These are phyloP conservation scores for Triplophysa siluroides DNA, from an alignment of 2,113 vertebrate species.

Conservation along the genomic window DNA sequence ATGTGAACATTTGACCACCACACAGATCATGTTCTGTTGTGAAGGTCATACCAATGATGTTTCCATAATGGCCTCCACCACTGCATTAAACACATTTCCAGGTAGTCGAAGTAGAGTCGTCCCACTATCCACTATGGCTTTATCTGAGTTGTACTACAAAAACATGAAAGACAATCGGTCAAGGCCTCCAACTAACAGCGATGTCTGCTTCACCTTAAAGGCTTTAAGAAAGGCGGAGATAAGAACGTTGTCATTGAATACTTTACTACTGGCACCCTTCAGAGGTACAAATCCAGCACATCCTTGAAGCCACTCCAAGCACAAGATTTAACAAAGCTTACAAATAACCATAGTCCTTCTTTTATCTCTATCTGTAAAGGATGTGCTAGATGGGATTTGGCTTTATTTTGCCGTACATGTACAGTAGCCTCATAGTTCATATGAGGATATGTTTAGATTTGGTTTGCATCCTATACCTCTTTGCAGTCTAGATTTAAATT, in stretches of 20 bases:
- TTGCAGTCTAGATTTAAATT: conserved; percentile 90
- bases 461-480: conserved; percentile 82
- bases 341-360: not conserved
- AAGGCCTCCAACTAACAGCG: conserved; percentile 12
- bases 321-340: not conserved
- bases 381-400: not conserved
- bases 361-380: not conserved
- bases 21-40: not conserved
- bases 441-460: not conserved
- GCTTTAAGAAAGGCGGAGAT: conserved; percentile 25
- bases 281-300: not conserved
- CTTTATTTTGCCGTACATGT: not conserved
- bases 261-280: not conserved
- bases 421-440: too few relatives aligned
- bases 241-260: not conserved
- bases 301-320: not conserved
- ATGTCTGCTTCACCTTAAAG: conserved; percentile 29
- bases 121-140: conserved; percentile 97
- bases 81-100: conserved; percentile 86
- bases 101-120: conserved; percentile 94
- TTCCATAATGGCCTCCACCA: conserved; percentile 85
- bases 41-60: conserved; percentile 82
- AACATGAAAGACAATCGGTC: conserved; percentile 26
- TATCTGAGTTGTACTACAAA: conserved; percentile 90
- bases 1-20: too few relatives aligned